Percentiles rank a stretch among this genome's conserved stretches.
Conservation (phyloP, 2,113 vertebrate species). For the Oxyruncus cristatus region DNA sequence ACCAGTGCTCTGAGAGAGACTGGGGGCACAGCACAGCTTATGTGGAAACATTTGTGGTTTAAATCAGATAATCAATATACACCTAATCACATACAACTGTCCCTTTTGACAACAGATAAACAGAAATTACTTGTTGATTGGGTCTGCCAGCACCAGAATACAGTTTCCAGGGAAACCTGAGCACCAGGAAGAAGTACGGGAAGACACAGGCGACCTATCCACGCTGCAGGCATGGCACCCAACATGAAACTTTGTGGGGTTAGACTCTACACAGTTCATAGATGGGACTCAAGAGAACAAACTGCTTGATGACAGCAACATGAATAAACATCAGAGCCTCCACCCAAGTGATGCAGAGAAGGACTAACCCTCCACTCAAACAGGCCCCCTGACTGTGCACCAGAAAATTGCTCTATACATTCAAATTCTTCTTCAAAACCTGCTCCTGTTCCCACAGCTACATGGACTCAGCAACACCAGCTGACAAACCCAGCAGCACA, state of each 20-base stretch:
- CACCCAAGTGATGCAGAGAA: neutral
- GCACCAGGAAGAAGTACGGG: neutral
- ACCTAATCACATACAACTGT: neutral
- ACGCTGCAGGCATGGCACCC: accelerated
- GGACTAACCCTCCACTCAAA: neutral
- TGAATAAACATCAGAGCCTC: neutral
- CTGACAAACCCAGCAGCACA: neutral
- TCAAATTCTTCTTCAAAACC: neutral
- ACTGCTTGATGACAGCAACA: neutral
- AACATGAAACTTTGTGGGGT: neutral
- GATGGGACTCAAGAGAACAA: neutral
- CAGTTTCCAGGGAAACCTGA: neutral
- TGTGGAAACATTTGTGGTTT: neutral
- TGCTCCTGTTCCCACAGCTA: neutral
- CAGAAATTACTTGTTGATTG: neutral
- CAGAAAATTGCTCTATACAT: neutral
- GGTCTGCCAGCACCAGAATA: neutral
- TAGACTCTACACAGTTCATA: neutral
- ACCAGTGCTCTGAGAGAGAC: neutral
- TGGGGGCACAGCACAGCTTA: neutral
- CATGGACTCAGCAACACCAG: neutral
- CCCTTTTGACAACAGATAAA: slow-evolving; percentile 27
- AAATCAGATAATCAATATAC: slow-evolving; percentile 26
- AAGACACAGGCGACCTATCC: neutral
- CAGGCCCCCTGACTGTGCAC: neutral